These are phyloP conservation scores for Plebejus argus DNA, from an alignment of 2,888 invertebrate species.

Conservation along the genomic window DNA sequence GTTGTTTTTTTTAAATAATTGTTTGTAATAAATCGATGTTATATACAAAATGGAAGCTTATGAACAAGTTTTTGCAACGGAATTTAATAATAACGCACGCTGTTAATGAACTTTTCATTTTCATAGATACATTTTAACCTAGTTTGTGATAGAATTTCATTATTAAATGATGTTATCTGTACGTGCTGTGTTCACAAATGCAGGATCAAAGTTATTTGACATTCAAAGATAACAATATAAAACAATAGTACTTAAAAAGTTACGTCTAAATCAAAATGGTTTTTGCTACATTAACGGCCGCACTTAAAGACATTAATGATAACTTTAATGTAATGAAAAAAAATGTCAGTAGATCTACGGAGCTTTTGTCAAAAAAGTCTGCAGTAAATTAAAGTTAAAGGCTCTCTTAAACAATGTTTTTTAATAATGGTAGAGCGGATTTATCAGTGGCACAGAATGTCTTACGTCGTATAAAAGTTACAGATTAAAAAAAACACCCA, in stretches of 20 bases:
- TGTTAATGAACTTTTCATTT: neutral
- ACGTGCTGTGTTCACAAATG: neutral
- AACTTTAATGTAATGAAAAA: too few relatives aligned
- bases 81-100: neutral
- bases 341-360: too few relatives aligned
- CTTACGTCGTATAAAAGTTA: neutral
- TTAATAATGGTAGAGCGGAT: too few relatives aligned
- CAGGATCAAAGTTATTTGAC: neutral
- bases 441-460: too few relatives aligned
- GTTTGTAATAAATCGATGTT: too few relatives aligned
- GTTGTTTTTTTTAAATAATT: too few relatives aligned
- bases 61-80: neutral
- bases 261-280: neutral
- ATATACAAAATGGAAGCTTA: neutral
- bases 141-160: conserved; percentile 7
- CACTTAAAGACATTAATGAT: too few relatives aligned
- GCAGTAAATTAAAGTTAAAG: too few relatives aligned
- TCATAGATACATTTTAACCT: neutral
- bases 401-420: too few relatives aligned
- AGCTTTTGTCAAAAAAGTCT: too few relatives aligned
- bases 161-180: neutral
- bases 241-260: neutral
- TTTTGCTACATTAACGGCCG: too few relatives aligned
- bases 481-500: neutral
- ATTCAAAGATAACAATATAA: neutral